Evolutionary conservation across 2,797 vertebrate species (phyloP), one percentile per base, ranked within the genome.

Genomic region (Acipenser oxyrinchus): DNA sequence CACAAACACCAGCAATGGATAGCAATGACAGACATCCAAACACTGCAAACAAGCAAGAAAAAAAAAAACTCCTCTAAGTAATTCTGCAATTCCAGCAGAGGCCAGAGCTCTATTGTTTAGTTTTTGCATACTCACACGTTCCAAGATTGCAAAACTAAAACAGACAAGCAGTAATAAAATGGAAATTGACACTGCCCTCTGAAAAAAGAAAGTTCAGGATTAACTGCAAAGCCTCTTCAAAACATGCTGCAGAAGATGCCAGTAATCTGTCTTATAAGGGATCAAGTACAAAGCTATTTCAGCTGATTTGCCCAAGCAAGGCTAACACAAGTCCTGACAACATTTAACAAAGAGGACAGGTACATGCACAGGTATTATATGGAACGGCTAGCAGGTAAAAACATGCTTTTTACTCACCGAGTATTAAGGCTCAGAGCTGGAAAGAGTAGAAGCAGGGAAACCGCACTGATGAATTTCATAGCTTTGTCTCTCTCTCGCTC

Each of bases 381-480:
- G 63, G 48, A 57, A 58, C 13, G 37, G 6, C 48, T 23, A 70
- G 10, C 11, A 48, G 48, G 51, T 62, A 69, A 60, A 66, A 48
- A 67, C 52, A 59, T 55, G 18, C 61, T 13, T 49, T 10, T 55
- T 48, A 62, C 65, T 70, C 62, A 70, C 69, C 69, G 66, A 57
- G 52, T 67, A 51, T 70, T 67, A 51, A 58, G 61, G 69, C 69
- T 70, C 60, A 67, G 49, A 64, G 69, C 69, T 65, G 69, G 69
- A 51, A 59, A 57, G 49, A 70, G 61, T 48, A 70, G 63, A 60
- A 70, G 69, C 69, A 66, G 61, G 69, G 60, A 67, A 64, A 70
- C 55, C 65, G 37, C 53, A 18, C 60, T 66, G 69, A 67, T 63
- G 65, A 70, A 63, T 70, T 70, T 70, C 69, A 70, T 70, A 63